These are phyloP conservation scores for Phaedon cochleariae DNA, from an alignment of 2,888 invertebrate genomes.

Conservation along the genomic window DNA sequence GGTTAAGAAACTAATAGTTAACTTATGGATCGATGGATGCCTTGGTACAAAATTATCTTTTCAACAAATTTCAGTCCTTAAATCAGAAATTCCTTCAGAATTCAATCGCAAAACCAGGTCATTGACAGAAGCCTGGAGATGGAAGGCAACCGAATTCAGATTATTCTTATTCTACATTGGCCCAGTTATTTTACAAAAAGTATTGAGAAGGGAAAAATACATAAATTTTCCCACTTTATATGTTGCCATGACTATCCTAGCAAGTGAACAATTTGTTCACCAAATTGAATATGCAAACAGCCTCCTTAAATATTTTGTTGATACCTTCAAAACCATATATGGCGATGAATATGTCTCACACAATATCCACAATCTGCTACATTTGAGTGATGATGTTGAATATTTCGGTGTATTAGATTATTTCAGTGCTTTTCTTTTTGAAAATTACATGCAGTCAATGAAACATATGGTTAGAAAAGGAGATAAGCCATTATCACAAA, in stretches of 20 bases:
- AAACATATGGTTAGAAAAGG: conserved; percentile 7
- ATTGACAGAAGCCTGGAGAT: conserved; percentile 10
- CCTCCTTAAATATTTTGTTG: conserved; percentile 23
- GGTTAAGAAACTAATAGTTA: conserved; percentile 23
- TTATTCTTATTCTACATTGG: too few relatives aligned
- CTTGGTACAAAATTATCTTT: conserved; percentile 11
- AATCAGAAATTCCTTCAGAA: conserved; percentile 8
- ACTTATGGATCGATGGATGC: conserved; percentile 19
- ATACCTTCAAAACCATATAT: conserved; percentile 19
- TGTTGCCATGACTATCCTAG: conserved; percentile 20
- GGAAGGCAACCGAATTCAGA: conserved; percentile 23
- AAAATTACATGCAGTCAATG: conserved; percentile 8
- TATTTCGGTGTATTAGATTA: conserved; percentile 15
- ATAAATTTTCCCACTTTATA: conserved; percentile 18
- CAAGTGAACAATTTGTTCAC: conserved; percentile 3
- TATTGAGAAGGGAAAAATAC: conserved; percentile 11
- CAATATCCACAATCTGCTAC: conserved; percentile 15
- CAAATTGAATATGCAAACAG: conserved; percentile 18
- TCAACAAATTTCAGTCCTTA: conserved; percentile 2
- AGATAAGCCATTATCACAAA: conserved; percentile 12
- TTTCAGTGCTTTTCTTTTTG: conserved; percentile 5
- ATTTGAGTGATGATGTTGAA: conserved; percentile 10
- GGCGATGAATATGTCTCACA: conserved; percentile 18
- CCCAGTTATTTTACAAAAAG: not conserved
- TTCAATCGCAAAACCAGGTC: conserved; percentile 19